phyloP scores from a whole-genome alignment of 2,113 vertebrate genomes.

The Piaya cayana region DNA sequence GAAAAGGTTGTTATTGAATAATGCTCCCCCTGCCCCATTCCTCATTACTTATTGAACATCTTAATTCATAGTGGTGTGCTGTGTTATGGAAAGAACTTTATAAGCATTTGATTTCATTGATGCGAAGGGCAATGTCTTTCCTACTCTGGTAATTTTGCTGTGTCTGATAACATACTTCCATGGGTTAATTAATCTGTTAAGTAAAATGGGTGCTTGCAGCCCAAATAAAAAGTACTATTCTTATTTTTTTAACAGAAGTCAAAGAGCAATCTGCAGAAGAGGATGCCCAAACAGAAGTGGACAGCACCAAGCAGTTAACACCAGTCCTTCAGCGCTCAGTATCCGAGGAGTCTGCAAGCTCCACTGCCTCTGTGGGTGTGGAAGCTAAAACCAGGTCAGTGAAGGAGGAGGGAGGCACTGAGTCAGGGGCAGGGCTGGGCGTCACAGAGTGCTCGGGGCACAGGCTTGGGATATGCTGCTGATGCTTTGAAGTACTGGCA shows the following conservation, averaged over 20 bases:
- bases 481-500: not conserved
- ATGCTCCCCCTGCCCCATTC: fast-evolving
- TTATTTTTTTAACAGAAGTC: slow-evolving; percentile 68
- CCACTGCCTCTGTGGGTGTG: slow-evolving; percentile 83
- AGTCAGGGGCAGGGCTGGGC: not conserved
- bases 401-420: not conserved
- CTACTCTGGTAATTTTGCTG: not conserved
- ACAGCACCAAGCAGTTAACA: slow-evolving; percentile 76
- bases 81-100: not conserved
- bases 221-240: not conserved
- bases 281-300: slow-evolving; percentile 72
- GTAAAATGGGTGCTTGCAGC: not conserved
- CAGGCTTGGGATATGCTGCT: not conserved
- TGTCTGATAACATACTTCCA: not conserved
- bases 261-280: slow-evolving; percentile 81
- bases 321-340: slow-evolving; percentile 80
- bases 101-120: not conserved
- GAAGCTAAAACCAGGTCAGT: slow-evolving; percentile 88
- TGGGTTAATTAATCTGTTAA: not conserved
- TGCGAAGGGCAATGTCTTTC: not conserved
- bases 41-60: not conserved
- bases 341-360: slow-evolving; percentile 84
- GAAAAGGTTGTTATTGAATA: not conserved
- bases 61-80: not conserved
- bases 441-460: not conserved